phyloP scores from a whole-genome alignment of 2,797 vertebrate species.

The Malurus leucopterus region DNA sequence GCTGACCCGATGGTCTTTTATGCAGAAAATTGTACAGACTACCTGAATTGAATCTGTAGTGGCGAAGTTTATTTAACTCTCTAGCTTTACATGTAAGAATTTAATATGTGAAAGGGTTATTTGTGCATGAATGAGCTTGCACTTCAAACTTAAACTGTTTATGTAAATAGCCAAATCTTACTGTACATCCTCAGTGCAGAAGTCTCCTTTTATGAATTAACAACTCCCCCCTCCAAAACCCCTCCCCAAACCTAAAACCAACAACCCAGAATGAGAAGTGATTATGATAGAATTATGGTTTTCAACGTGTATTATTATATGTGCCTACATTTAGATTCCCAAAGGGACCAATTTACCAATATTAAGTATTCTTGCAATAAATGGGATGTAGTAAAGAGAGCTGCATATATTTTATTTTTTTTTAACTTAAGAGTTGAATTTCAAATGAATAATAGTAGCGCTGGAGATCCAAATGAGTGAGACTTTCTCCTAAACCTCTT shows the following conservation, averaged over 20 bases:
- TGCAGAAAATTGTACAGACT: slow-evolving; percentile 61
- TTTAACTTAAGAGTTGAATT: slow-evolving; percentile 53
- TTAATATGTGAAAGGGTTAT: slow-evolving; percentile 60
- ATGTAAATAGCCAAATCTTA: slow-evolving; percentile 65
- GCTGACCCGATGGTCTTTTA: slow-evolving; percentile 54
- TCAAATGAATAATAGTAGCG: slow-evolving; percentile 57
- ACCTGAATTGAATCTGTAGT: slow-evolving; percentile 58
- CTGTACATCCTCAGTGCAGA: slow-evolving; percentile 44
- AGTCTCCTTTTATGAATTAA: slow-evolving; percentile 55
- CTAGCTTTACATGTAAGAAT: slow-evolving; percentile 38
- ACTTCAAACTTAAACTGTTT: slow-evolving; percentile 65
- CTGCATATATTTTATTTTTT: not conserved
- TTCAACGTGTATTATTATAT: slow-evolving; percentile 62
- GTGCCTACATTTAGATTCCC: slow-evolving; percentile 72
- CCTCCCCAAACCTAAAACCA: not conserved
- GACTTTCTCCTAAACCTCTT: slow-evolving; percentile 55
- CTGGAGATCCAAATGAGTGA: slow-evolving; percentile 50
- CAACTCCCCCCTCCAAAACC: not conserved
- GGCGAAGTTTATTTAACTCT: slow-evolving; percentile 55
- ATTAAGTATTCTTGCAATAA: slow-evolving; percentile 66
- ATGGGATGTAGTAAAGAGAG: slow-evolving; percentile 52
- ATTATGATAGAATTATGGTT: slow-evolving; percentile 72
- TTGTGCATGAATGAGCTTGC: slow-evolving; percentile 58
- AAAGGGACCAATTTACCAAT: slow-evolving; percentile 80
- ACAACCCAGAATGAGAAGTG: slow-evolving; percentile 57